Conservation (phyloP, 2,797 vertebrate species). For the Enteromius unitaeniatus region DNA sequence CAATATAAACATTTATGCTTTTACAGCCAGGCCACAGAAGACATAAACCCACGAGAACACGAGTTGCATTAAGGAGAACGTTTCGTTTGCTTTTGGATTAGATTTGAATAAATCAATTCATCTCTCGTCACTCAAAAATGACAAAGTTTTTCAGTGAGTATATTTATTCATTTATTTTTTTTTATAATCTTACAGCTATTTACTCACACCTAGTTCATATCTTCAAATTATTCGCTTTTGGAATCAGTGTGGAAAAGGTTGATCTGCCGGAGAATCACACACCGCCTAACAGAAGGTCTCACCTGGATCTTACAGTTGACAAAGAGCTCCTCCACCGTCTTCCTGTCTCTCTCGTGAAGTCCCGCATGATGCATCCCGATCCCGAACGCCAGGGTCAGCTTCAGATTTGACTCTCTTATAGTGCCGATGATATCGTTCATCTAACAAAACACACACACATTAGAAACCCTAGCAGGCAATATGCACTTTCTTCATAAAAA, state of each 20-base stretch:
- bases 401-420: slow-evolving; percentile 93
- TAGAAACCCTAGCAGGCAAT: not conserved
- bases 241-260: not conserved
- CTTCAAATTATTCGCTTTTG: not conserved
- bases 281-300: slow-evolving; percentile 32
- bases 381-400: slow-evolving; percentile 95
- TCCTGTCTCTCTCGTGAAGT: slow-evolving; percentile 92
- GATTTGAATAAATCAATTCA: not conserved
- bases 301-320: slow-evolving; percentile 99
- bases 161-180: not conserved
- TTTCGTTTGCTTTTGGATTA: not conserved
- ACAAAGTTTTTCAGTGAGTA: not conserved
- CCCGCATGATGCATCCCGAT: slow-evolving; percentile 98
- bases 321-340: slow-evolving; percentile 95
- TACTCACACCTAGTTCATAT: not conserved
- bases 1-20: slow-evolving; percentile 14
- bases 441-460: slow-evolving; percentile 66
- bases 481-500: not conserved
- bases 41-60: not conserved
- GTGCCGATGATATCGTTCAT: slow-evolving; percentile 92
- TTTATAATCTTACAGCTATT: not conserved
- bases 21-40: slow-evolving; percentile 10
- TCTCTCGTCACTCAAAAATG: not conserved
- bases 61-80: not conserved
- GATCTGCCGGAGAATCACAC: not conserved